Evolutionary conservation across 2,797 vertebrate species (phyloP), one percentile per base, ranked within the genome.

Genomic region (Austrolebias charrua): DNA sequence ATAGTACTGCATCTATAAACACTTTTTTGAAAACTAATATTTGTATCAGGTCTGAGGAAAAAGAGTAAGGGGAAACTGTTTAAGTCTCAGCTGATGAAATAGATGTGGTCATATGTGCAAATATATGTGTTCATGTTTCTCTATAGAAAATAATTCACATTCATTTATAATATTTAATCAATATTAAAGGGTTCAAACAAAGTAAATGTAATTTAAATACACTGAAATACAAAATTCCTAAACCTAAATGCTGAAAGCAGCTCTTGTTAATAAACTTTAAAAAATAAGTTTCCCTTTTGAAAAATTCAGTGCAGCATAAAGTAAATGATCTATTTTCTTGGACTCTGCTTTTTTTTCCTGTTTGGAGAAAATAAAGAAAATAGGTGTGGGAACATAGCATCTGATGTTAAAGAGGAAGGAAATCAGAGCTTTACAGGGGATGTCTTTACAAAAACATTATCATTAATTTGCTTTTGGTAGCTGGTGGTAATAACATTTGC

Each of bases 361-460:
- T 48, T 75, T 50, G 42, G 51, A 46, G 31, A 55, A 20, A 67
- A 43, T 45, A 51, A 63, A 18, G 35, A 53, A 56, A 55, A 47
- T 4, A 14, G 53, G 52, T 18, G 24, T 12, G 18, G 47, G 31
- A 29, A 4, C 14, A 28, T 51, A 19, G 52, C 4, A 35, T 44
- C 33, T 51, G 60, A 62, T 54, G 16, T 56, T 1, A n/a, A 68
- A 76, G 56, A 73, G 24, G 72, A 40, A 69, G 15, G n/a, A 46
- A 61, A 33, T 46, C 14, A 10, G 24, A 64, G 57, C 78, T 71
- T 77, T 74, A 46, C 51, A 55, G 75, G 76, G 63, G 66, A 56
- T 66, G 47, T 54, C 67, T 51, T 58, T 24, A 58, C 10, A 38
- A 11, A 38, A 38, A 38, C 35, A 38, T 38, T 11, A 38, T 33